Base-by-base conservation (phyloP, 2,113 vertebrate species). In the Lathamus discolor region DNA sequence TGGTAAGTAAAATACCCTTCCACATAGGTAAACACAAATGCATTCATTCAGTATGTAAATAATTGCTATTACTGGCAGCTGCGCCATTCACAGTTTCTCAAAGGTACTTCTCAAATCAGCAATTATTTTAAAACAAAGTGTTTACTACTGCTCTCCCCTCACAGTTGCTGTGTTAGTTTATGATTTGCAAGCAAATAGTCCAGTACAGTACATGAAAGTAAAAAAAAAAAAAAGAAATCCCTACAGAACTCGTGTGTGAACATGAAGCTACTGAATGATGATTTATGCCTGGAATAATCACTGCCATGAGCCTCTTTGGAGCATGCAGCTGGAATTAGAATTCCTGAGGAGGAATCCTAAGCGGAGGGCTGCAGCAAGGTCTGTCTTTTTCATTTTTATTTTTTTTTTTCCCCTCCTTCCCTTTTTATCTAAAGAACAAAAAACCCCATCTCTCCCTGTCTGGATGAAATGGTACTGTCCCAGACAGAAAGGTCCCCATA, bases 401-500 rank as follows among this genome's bases (percentile, higher is more conserved):
- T 55, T 28, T 46, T 28, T 46, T 24, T 24, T 54, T 1, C 1
- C 17, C 57, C 31, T 20, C 31, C 12, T 67, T 23, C 17, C 24
- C 2, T 15, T 59, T 10, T 8, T 4, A 1, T 17, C 59, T 85
- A 13, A 90, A 86, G 92, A 96, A 96, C 74, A 96, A 82, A 90
- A 91, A 57, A 6, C 10, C 35, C 33, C 7, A 55, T 77, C 90
- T 95, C 97, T 98, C 98, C 98, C 98, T 97, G 98, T 98, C 98
- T 98, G 95, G 94, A 73, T 9, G 11, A 88, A 98, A 98, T 98
- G 98, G 98, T 98, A 97, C 93, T 96, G 97, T 93, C 98, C 97
- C 96, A 98, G 98, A 98, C 98, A 93, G 92, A 96, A 96, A 97
- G 95, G 96, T 97, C 96, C 92, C 92, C 89, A 27, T 23, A 93